Percentiles rank a stretch among this genome's conserved stretches.
phyloP scores from a whole-genome alignment of 1,140 invertebrate species.

The Zophobas morio region DNA sequence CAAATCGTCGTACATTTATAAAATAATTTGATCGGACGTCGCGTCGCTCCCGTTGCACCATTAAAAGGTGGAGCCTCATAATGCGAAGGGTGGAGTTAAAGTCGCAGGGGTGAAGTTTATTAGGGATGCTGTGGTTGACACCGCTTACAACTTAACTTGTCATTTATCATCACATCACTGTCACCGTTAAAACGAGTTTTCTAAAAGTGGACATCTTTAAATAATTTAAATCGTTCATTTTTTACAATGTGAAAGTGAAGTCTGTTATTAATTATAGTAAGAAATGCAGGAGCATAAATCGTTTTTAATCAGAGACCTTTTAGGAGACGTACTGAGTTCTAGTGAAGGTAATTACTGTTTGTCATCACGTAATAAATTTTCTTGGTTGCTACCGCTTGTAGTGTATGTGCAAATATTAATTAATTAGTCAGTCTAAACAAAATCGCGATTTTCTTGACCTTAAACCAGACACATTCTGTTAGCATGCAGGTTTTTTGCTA shows the following conservation, averaged over 20 bases:
- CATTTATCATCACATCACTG: slow-evolving; percentile 46
- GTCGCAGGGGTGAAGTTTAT: slow-evolving; percentile 44
- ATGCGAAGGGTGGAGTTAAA: slow-evolving; percentile 45
- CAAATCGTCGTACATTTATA: neutral
- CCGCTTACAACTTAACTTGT: slow-evolving; percentile 55
- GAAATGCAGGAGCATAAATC: slow-evolving; percentile 81
- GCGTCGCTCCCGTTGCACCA: neutral
- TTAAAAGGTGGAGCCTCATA: slow-evolving; percentile 25
- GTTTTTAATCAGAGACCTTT: slow-evolving; percentile 82
- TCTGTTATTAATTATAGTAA: slow-evolving; percentile 9
- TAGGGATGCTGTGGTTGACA: slow-evolving; percentile 52
- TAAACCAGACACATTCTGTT: slow-evolving; percentile 9
- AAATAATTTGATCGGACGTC: slow-evolving; percentile 1
- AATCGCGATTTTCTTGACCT: slow-evolving; percentile 25
- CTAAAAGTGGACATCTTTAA: slow-evolving; percentile 4
- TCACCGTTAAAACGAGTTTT: slow-evolving; percentile 20
- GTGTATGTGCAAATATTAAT: neutral
- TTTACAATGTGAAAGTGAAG: slow-evolving; percentile 46
- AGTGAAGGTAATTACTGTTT: slow-evolving; percentile 55
- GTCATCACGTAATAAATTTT: slow-evolving; percentile 28
- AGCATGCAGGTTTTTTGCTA: slow-evolving; percentile 11
- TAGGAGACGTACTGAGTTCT: slow-evolving; percentile 78
- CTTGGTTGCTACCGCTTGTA: slow-evolving; percentile 6
- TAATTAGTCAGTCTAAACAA: neutral
- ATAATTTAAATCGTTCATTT: neutral